Percentiles rank a stretch among this genome's conserved stretches.
phyloP scores from a whole-genome alignment of 2,113 vertebrate species.

The Sarotherodon lohbergeri region DNA sequence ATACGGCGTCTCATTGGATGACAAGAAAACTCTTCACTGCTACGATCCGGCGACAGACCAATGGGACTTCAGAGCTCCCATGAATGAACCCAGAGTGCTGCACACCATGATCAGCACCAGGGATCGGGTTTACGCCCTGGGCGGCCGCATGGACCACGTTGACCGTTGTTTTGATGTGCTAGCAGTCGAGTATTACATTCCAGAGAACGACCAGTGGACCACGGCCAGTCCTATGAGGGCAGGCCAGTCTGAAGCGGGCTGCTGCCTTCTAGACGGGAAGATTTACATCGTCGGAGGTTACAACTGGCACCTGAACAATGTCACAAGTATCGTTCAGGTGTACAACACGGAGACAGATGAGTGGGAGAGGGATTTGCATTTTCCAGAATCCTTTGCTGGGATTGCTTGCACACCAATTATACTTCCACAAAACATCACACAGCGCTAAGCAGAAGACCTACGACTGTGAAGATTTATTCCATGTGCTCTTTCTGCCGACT shows the following conservation, averaged over 20 bases:
- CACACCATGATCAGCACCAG: slow-evolving; percentile 84
- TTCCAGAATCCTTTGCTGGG: slow-evolving; percentile 92
- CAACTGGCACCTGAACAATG: slow-evolving; percentile 98
- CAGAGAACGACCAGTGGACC: slow-evolving; percentile 91
- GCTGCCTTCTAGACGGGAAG: slow-evolving; percentile 84
- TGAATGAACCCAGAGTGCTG: slow-evolving; percentile 92
- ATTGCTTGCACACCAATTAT: slow-evolving; percentile 83
- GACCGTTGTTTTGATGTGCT: slow-evolving; percentile 94
- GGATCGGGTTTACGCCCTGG: slow-evolving; percentile 82
- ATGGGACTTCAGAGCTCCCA: slow-evolving; percentile 88
- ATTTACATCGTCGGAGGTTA: slow-evolving; percentile 94
- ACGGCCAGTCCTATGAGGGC: slow-evolving; percentile 89
- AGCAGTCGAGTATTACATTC: slow-evolving; percentile 88
- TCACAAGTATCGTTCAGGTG: slow-evolving; percentile 94
- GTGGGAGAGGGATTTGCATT: slow-evolving; percentile 97
- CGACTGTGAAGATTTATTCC: slow-evolving; percentile 27
- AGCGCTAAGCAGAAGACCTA: slow-evolving; percentile 61
- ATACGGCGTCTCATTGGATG: slow-evolving; percentile 90
- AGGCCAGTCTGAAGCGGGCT: slow-evolving; percentile 93
- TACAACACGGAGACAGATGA: slow-evolving; percentile 92
- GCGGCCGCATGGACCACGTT: slow-evolving; percentile 94
- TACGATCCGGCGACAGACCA: slow-evolving; percentile 81
- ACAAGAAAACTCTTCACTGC: slow-evolving; percentile 91
- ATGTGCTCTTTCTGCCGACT: background rate
- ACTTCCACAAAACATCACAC: slow-evolving; percentile 78